Conservation (phyloP, 2,888 invertebrate genomes). For the Epistrophe grossulariae region DNA sequence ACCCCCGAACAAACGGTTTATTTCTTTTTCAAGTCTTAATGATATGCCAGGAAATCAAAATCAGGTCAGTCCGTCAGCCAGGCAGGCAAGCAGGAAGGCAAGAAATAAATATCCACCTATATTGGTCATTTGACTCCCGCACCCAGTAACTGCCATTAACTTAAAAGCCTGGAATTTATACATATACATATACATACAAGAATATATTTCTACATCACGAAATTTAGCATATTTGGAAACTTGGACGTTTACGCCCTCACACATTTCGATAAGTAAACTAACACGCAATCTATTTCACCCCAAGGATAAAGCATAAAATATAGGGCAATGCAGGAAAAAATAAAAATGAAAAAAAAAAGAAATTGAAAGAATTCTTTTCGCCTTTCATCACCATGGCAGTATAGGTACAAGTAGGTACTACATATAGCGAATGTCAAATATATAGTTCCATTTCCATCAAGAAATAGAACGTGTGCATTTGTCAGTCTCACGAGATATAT, state of each 20-base stretch:
- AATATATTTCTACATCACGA: constrained; percentile 23
- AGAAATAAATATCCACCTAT: constrained; percentile 44
- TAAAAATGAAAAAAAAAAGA: constrained; percentile 20
- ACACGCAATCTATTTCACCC: constrained; percentile 63
- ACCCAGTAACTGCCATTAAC: constrained; percentile 44
- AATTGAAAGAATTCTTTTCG: constrained; percentile 49
- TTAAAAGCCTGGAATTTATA: constrained; percentile 26
- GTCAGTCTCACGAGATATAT: constrained; percentile 49
- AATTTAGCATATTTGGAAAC: constrained; percentile 55
- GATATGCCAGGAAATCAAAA: constrained; percentile 41
- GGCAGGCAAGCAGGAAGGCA: constrained; percentile 12
- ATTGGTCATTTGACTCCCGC: constrained; percentile 48
- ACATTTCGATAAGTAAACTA: constrained; percentile 59
- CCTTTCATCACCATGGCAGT: constrained; percentile 49
- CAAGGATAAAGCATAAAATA: constrained; percentile 58
- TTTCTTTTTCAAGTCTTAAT: constrained; percentile 35
- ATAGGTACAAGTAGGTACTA: not conserved
- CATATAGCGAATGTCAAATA: constrained; percentile 45
- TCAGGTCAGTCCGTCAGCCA: constrained; percentile 44
- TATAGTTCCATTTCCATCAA: constrained; percentile 55
- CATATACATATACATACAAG: too few species aligned
- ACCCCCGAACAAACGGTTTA: constrained; percentile 3
- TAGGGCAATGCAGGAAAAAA: constrained; percentile 22
- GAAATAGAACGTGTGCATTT: constrained; percentile 58
- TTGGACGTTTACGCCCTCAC: constrained; percentile 52